Percentiles rank a stretch among this genome's conserved stretches.
Evolutionary conservation across 2,888 invertebrate species (phyloP).

Genomic region (Himalopsyche kuldschensis): DNA sequence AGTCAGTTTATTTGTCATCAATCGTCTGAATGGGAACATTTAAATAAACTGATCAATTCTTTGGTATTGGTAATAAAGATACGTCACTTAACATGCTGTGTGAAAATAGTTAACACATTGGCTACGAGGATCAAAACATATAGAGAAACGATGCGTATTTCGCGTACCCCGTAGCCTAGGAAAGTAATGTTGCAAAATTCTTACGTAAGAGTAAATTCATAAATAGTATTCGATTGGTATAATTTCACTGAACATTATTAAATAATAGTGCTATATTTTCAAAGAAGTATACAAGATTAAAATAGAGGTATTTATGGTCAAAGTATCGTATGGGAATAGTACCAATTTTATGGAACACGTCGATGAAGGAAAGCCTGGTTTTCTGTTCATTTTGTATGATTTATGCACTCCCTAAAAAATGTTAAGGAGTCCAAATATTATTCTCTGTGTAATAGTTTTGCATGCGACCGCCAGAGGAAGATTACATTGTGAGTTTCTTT

Average conservation of each 20-base stretch:
- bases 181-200: too few species aligned
- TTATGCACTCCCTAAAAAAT: background rate
- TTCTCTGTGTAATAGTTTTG: background rate
- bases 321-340: slow-evolving; percentile 39
- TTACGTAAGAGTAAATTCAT: background rate
- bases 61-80: too few species aligned
- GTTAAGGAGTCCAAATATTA: background rate
- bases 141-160: too few species aligned
- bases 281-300: too few species aligned
- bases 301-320: too few species aligned
- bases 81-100: too few species aligned
- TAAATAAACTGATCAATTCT: too few species aligned
- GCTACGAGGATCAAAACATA: too few species aligned
- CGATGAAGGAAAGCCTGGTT: slow-evolving; percentile 52
- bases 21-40: too few species aligned
- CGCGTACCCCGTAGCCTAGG: too few species aligned
- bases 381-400: slow-evolving; percentile 49
- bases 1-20: too few species aligned
- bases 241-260: background rate
- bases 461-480: background rate
- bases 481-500: background rate
- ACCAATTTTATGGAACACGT: slow-evolving; percentile 57
- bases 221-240: background rate
- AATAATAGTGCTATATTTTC: background rate
- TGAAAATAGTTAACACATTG: too few species aligned